These are phyloP conservation scores for Leptopilina boulardi DNA, from an alignment of 1,140 invertebrate species.

Conservation along the genomic window DNA sequence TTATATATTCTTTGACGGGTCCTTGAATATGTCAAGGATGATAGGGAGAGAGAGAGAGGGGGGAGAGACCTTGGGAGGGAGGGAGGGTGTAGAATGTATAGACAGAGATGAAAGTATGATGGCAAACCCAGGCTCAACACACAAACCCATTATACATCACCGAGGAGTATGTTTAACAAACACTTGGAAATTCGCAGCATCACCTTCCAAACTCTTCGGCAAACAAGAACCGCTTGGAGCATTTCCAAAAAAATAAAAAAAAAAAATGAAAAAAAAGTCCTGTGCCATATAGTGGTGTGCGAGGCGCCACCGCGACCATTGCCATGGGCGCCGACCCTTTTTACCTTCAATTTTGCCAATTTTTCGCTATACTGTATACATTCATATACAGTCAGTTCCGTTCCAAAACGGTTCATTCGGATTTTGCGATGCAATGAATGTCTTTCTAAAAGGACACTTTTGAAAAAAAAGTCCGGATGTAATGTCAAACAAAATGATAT, in stretches of 20 bases:
- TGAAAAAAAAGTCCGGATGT: too few relatives aligned
- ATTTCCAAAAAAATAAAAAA: constrained; percentile 10
- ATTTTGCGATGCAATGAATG: too few relatives aligned
- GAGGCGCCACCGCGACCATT: constrained; percentile 17
- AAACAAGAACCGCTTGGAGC: constrained; percentile 27
- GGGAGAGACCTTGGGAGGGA: not conserved
- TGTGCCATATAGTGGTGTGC: not conserved
- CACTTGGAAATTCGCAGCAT: constrained; percentile 27
- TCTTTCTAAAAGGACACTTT: too few relatives aligned
- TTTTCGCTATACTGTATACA: not conserved
- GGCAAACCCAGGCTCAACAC: constrained; percentile 11
- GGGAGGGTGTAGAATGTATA: not conserved
- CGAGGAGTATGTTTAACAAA: constrained; percentile 28
- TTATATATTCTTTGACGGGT: too few relatives aligned
- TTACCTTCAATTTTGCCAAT: constrained; percentile 22
- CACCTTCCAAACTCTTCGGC: constrained; percentile 27
- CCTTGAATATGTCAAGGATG: not conserved
- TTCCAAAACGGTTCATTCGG: not conserved
- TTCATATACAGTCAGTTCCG: not conserved
- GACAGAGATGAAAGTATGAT: constrained; percentile 23
- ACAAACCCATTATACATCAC: constrained; percentile 26
- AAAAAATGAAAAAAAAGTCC: not conserved
- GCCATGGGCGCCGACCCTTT: constrained; percentile 7
- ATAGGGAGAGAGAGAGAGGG: too few relatives aligned
- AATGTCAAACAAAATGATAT: too few relatives aligned